Percentiles rank a stretch among this genome's conserved stretches.
These are phyloP conservation scores for Chaenodraco wilsoni DNA, from an alignment of 2,797 vertebrate genomes.

Conservation along the genomic window DNA sequence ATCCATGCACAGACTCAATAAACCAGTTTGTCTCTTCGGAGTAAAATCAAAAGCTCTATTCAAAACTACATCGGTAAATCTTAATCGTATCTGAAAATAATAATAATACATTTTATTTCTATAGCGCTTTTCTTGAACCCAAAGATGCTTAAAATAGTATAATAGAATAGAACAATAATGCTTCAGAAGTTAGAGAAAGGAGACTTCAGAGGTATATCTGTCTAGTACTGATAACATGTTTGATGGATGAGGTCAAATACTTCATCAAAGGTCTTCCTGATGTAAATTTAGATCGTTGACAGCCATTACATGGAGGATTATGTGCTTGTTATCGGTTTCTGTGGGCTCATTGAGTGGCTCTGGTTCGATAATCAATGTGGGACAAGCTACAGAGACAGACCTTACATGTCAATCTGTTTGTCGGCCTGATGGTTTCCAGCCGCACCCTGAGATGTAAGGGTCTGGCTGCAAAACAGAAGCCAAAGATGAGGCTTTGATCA, in stretches of 20 bases:
- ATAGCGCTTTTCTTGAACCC: no score
- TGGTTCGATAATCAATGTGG: conserved; percentile 66
- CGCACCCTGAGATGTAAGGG: conserved; percentile 26
- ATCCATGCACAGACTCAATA: conserved; percentile 5
- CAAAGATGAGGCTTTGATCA: conserved; percentile 45
- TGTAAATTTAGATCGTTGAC: conserved; percentile 55
- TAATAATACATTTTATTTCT: no score
- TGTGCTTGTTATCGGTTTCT: conserved; percentile 60
- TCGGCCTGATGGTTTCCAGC: conserved; percentile 33
- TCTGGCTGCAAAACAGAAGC: conserved; percentile 30
- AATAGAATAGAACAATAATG: neutral
- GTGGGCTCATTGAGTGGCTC: conserved; percentile 44
- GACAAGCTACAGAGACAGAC: conserved; percentile 42
- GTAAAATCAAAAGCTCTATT: conserved; percentile 21
- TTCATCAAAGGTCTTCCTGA: conserved; percentile 42
- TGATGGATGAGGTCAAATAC: conserved; percentile 47
- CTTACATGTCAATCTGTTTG: conserved; percentile 60
- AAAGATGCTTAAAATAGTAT: no score
- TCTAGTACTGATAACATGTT: conserved; percentile 4
- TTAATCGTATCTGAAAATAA: conserved; percentile 12
- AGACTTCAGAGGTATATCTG: neutral
- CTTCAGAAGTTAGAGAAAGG: conserved; percentile 1
- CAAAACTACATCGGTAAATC: conserved; percentile 12
- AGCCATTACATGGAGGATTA: conserved; percentile 57
- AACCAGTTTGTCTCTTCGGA: conserved; percentile 14